Base-by-base conservation (phyloP, 2,888 invertebrate genomes). In the Archips crataeganus region DNA sequence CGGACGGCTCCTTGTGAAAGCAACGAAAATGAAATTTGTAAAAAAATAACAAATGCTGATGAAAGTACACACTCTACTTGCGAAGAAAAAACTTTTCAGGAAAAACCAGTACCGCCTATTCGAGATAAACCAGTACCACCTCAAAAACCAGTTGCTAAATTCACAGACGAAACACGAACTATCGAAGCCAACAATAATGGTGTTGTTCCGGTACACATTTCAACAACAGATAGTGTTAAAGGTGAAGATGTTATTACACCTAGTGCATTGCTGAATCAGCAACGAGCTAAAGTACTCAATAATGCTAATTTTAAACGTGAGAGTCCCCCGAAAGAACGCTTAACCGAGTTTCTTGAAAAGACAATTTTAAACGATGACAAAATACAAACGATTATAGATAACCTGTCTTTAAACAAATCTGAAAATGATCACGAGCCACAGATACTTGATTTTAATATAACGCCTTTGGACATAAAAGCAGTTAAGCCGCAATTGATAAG, bases 281-380 rank as follows among this genome's bases (percentile, higher is more conserved):
- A 80, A 74, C 81, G 81, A 62, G 82, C 84, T 76, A 85, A 85
- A 74, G 70, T 80, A 23, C 77, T 76, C 65, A 73, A 54, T 23
- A 83, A 82, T 77, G 85, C 82, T 71, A 69, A 75, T 34, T 61
- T 77, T 13, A 90, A 90, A 83, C 86, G 92, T 10, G 90, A 91
- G 51, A 93, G 93, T 80, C 94, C 94, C 61, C 93, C 94, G 39
- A 94, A 91, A 85, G 94, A 93, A 80, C 88, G 87, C 76, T 84
- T 94, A 71, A 85, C 92, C 8, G 91, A 93, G 80, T 94, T 92
- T 79, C 81, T 94, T 47, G 94, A 94, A 79, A 94, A 94, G 85
- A 93, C 92, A 76, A 86, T 94, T 83, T 88, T 93, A 67, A 89
- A 90, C 75, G 90, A 93, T 84, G 90, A 91, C 77, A 94, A 93